Percentiles rank a stretch among this genome's conserved stretches.
These are phyloP conservation scores for Apocheima hispidaria DNA, from an alignment of 2,888 invertebrate species.

Conservation along the genomic window DNA sequence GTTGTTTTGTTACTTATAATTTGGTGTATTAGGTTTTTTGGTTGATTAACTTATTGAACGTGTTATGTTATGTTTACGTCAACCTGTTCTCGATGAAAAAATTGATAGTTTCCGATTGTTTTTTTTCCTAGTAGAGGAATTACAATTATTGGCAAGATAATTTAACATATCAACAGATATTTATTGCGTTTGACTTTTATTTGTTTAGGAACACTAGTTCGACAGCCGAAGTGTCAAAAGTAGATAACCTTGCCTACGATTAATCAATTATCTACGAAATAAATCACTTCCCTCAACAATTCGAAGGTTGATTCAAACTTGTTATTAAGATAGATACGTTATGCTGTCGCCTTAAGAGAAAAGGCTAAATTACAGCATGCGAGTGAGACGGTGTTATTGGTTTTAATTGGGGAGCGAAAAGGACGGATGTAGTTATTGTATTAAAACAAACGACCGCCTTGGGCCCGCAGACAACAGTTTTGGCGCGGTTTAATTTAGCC, in stretches of 20 bases:
- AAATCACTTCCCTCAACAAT: conserved; percentile 54
- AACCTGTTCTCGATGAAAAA: conserved; percentile 1
- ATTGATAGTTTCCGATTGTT: conserved; percentile 11
- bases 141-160: conserved; percentile 14
- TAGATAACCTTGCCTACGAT: conserved; percentile 33
- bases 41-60: conserved; percentile 43
- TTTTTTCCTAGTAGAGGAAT: conserved; percentile 14
- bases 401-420: conserved; percentile 69
- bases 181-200: conserved; percentile 19
- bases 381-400: conserved; percentile 59
- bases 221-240: conserved; percentile 24
- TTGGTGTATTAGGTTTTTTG: conserved; percentile 53
- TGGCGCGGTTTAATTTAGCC: conserved; percentile 85
- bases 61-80: conserved; percentile 6
- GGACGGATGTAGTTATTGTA: conserved; percentile 81
- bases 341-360: conserved; percentile 78
- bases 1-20: conserved; percentile 71
- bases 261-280: conserved; percentile 51
- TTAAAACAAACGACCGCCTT: conserved; percentile 85
- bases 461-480: conserved; percentile 83
- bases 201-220: conserved; percentile 29
- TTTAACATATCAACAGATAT: conserved; percentile 14
- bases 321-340: conserved; percentile 61
- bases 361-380: conserved; percentile 68
- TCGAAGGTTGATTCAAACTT: conserved; percentile 48